Evolutionary conservation across 2,888 invertebrate genomes (phyloP).

Genomic region (Drosophila mimica): DNA sequence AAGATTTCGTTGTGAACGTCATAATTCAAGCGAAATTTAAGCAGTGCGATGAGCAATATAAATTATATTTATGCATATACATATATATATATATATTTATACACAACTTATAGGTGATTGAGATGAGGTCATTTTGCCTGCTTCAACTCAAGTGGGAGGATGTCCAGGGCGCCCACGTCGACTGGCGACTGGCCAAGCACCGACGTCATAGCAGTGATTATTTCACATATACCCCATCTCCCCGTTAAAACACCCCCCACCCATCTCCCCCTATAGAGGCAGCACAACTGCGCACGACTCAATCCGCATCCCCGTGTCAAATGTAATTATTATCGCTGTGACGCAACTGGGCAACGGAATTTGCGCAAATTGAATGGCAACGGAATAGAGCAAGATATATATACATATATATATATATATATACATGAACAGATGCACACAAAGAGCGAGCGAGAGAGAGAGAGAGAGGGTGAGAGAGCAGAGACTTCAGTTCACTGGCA

Average conservation of each 20-base stretch:
- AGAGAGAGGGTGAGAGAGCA: not conserved
- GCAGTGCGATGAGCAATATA: not conserved
- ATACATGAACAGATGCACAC: constrained; percentile 7
- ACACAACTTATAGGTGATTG: not conserved
- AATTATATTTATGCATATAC: too few species aligned
- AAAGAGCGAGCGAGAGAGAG: not conserved
- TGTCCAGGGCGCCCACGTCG: constrained; percentile 27
- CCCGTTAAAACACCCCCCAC: not conserved
- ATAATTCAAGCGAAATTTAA: not conserved
- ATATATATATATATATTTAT: not conserved
- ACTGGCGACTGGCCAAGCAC: constrained; percentile 6
- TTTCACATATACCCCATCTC: constrained; percentile 16
- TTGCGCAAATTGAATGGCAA: constrained; percentile 68
- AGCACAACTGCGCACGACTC: constrained; percentile 51
- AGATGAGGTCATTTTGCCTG: constrained; percentile 6
- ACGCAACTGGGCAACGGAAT: constrained; percentile 71
- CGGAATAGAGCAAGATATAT: constrained; percentile 31
- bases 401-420: not conserved
- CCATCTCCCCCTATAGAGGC: not conserved
- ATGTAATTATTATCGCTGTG: constrained; percentile 65
- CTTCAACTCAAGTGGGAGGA: not conserved
- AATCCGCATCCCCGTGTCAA: constrained; percentile 54
- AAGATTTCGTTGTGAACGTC: not conserved
- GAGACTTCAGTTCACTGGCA: constrained; percentile 1
- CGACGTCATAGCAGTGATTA: constrained; percentile 57